Evolutionary conservation across 2,888 invertebrate species (phyloP), one percentile per base, ranked within the genome.

Genomic region (Lepidocyrtinus sp.): DNA sequence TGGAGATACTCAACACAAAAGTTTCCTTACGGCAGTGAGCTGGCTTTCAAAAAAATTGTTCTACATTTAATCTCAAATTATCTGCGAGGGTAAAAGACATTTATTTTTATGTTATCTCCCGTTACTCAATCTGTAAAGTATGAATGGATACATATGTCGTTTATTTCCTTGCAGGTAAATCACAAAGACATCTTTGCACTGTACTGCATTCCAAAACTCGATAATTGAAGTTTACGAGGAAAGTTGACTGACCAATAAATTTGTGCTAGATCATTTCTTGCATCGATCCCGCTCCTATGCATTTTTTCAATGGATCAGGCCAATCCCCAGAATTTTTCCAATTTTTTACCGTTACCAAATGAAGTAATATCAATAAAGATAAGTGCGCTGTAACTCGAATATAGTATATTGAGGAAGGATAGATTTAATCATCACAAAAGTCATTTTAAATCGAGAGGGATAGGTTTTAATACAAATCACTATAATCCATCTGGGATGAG

Each of bases 301-400:
- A 55, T 27, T 70, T 27, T 59, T 68, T n/a, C n/a, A n/a, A n/a
- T n/a, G n/a, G n/a, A n/a, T n/a, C n/a, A n/a, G n/a, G n/a, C n/a
- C n/a, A 50, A 45, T 17, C 27, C 46, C 70, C n/a, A 27, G 19
- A 12, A 59, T 15, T 59, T 5, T 5, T 7, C 59, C n/a, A 26
- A 21, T 17, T 17, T 25, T 0, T 25, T 70, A 1, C 70, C 70
- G 70, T 70, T 70, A 70, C 27, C 24, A 26, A 69, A 69, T 69
- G 69, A 69, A 69, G 69, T 69, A 69, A 55, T 69, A 69, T 19
- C 61, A 70, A 27, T 26, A 59, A 27, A 70, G n/a, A 59, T 61
- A 70, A 55, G 70, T 70, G 70, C 27, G 12, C 36, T 70, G 55
- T 70, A 70, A 59, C 61, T 59, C 19, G 1, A 68, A 69, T 59